Evolutionary conservation across 2,888 invertebrate genomes (phyloP), one percentile per base, ranked within the genome.

Genomic region (Carcina quercana): DNA sequence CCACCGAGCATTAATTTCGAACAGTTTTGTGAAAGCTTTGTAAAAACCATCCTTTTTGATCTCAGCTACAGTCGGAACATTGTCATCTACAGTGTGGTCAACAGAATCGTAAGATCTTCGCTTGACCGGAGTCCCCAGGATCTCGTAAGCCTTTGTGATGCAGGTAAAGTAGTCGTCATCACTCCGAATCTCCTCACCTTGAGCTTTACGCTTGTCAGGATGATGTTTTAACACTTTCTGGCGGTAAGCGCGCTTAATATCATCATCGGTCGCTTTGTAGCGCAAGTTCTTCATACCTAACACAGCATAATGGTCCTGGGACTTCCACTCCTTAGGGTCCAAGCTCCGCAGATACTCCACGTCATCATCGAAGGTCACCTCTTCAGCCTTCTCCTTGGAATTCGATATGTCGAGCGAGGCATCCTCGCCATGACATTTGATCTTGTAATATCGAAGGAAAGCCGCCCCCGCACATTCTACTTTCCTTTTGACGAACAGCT

Each of bases 161-260:
- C 98, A 98, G 0, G 97, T 96, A 72, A 98, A 99, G 74, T 98
- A 98, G 79, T 98, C 98, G 56, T 96, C 95, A 51, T 97, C 97
- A 3, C 91, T 89, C 40, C 91, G 88, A 19, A 96, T 89, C 46
- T 94, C 93, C 70, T 96, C 94, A 2, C 96, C 96, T 59, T 90
- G 88, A 3, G 92, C 93, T 86, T 95, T 94, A 52, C 98, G 89
- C 73, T 99, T 99, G 69, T 99, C 99, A 0, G 99, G 99, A 82
- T 99, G 99, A 69, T 99, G 98, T 56, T 91, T 92, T 31, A 99
- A 83, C 15, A 83, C 83, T 40, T 83, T 83, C 47, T 83, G 91
- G 42, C 93, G 88, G 88, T 97, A 98, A 13, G 97, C 96, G 58
- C 91, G 90, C 70, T 96, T 96, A 41, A 99, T 96, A 54, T 97